phyloP scores from a whole-genome alignment of 2,113 vertebrate species.

The Neogobius melanostomus region DNA sequence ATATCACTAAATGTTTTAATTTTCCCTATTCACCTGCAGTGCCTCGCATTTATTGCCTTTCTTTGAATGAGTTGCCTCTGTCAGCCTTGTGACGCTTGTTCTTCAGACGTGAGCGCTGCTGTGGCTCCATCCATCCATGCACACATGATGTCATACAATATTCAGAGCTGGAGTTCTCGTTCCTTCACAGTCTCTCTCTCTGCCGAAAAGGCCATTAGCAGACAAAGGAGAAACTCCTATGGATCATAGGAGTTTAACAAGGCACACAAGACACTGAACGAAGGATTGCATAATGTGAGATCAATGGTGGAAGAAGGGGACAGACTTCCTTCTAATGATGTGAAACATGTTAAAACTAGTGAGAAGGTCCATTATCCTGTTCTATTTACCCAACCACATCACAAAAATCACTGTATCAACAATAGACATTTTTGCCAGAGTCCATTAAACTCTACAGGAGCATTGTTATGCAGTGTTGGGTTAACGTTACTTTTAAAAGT shows the following conservation, averaged over 20 bases:
- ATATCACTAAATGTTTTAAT: too few species aligned
- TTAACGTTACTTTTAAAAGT: too few species aligned
- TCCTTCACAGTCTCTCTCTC: constrained; percentile 13
- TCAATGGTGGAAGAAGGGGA: too few species aligned
- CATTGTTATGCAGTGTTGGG: too few species aligned
- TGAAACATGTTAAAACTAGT: too few species aligned
- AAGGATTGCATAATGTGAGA: too few species aligned
- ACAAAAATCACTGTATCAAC: too few species aligned
- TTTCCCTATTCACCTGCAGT: neutral
- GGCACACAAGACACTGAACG: neutral
- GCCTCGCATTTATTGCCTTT: constrained; percentile 6
- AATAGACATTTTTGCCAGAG: too few species aligned
- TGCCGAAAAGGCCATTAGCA: constrained; percentile 38
- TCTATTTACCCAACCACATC: too few species aligned
- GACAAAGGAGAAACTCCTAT: constrained; percentile 12
- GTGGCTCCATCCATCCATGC: constrained; percentile 50
- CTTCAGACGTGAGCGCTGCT: constrained; percentile 8
- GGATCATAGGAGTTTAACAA: constrained; percentile 16
- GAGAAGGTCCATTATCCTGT: too few species aligned
- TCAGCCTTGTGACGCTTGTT: neutral
- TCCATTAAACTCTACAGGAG: too few species aligned
- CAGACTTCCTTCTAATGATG: too few species aligned
- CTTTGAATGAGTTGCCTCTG: neutral
- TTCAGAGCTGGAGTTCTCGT: constrained; percentile 46
- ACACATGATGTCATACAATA: constrained; percentile 67